Conservation (phyloP, 1,140 invertebrate genomes). For the Conus ventricosus region DNA sequence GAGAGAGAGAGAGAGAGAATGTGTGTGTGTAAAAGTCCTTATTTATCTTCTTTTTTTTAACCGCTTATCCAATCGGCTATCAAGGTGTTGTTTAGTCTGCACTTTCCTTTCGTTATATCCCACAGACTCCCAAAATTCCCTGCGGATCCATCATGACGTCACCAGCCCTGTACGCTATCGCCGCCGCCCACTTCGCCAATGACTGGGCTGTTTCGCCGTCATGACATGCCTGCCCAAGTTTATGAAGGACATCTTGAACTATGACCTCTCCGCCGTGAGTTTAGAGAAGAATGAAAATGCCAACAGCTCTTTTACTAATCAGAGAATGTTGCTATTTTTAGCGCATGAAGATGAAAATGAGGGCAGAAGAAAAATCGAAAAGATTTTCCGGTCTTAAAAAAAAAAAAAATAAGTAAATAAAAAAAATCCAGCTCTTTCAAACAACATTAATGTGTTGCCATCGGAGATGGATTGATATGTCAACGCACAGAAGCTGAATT, state of each 20-base stretch:
- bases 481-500: no score
- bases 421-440: no score
- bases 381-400: no score
- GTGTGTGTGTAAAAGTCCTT: background rate
- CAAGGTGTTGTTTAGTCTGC: no score
- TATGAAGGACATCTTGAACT: constrained; percentile 69
- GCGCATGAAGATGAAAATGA: no score
- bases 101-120: background rate
- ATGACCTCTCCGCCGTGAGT: constrained; percentile 66
- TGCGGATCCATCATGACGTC: constrained; percentile 64
- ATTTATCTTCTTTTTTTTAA: background rate
- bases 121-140: constrained; percentile 49
- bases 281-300: background rate
- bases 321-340: no score
- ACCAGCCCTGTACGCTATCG: constrained; percentile 65
- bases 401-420: no score
- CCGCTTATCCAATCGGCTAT: no score
- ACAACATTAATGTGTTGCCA: no score
- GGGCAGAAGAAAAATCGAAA: no score
- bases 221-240: constrained; percentile 67
- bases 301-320: no score
- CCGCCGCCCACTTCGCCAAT: constrained; percentile 66
- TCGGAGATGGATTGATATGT: no score
- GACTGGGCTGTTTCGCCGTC: constrained; percentile 71
- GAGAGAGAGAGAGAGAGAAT: constrained; percentile 4